Base-by-base conservation (phyloP, 1,140 invertebrate genomes). In the Cotesia chilonis region DNA sequence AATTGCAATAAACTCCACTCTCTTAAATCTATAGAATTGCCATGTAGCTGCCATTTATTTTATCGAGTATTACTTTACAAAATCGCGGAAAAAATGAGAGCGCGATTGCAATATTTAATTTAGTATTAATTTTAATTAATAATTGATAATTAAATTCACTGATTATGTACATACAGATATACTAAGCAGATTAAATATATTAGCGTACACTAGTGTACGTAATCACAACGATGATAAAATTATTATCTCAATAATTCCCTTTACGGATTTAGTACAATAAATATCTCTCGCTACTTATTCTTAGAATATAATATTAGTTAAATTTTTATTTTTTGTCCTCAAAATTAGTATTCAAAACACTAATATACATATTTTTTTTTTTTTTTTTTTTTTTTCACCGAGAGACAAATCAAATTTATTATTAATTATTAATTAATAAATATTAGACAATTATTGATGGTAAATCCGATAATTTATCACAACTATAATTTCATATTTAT, bases 171-270 rank as follows among this genome's bases (percentile, higher is more conserved):
- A 86, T 86, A 83, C 83, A 87, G 80, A 84, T 79, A 80, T 81
- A 81, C 82, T 84, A 84, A 82, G 72, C 80, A 81, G 83, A 76
- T 87, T 82, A 82, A 86, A 87, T 85, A 85, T 86, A 87, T 80
- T 83, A 78, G 76, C 80, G 79, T 84, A 83, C 82, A 60, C 81
- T 85, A 80, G 83, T 78, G 80, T 83, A 85, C 77, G 80, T 84
- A 75, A 86, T 86, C 85, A 87, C 85, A 87, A 87, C 83, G 80
- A 86, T 81, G 82, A 87, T 85, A 82, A 85, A 84, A 81, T 84
- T 81, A 80, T 67, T 52, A 71, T 41, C 35, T 68, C 14, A 36
- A 4, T 28, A 55, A 57, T 68, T 28, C 1, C 36, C 9, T 61
- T 47, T 64, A 54, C 36, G 35, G 28, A 51, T 35, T 38, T 38